Base-by-base conservation (phyloP, 1,140 invertebrate species). In the Asobara japonica region DNA sequence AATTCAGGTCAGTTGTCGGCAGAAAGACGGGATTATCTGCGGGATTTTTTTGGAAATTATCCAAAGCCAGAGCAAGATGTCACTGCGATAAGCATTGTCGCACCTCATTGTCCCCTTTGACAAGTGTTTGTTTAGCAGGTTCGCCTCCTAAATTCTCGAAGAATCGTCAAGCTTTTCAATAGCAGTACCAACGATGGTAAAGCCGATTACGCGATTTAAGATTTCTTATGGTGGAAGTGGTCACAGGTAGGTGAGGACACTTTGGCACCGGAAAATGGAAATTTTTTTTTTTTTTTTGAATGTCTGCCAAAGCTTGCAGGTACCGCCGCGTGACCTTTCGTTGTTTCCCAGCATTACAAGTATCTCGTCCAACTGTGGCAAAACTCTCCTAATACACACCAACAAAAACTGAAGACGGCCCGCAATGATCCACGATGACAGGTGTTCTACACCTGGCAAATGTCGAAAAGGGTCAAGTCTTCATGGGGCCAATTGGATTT, bases 61-160 rank as follows among this genome's bases (percentile, higher is more conserved):
- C n/a, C n/a, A n/a, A n/a, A n/a, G n/a, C n/a, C n/a, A 36, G 31
- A 36, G 31, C 31, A 36, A 36, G 31, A 36, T 5, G 31, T 36
- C 5, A 36, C 5, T 36, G 11, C 31, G 5, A n/a, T n/a, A n/a
- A n/a, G n/a, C n/a, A n/a, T n/a, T n/a, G n/a, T n/a, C 16, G 3
- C 51, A 56, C 22, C 51, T 25, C 2, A 22, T 66, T 66, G 25
- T 65, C 20, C 51, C 4, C 64, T 60, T 22, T 65, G 29, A 51
- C 62, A 74, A 77, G 38, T 80, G 80, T 81, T 83, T 83, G 74
- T 77, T 76, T 81, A 79, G 74, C 75, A 76, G 78, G 77, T 79
- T 70, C 74, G 41, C 71, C 74, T 76, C 61, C 48, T 71, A 68
- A 73, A 73, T 76, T 67, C n/a, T n/a, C 31, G 48, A 72, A 65